These are phyloP conservation scores for Neomorphus geoffroyi DNA, from an alignment of 2,797 vertebrate species.

Conservation along the genomic window DNA sequence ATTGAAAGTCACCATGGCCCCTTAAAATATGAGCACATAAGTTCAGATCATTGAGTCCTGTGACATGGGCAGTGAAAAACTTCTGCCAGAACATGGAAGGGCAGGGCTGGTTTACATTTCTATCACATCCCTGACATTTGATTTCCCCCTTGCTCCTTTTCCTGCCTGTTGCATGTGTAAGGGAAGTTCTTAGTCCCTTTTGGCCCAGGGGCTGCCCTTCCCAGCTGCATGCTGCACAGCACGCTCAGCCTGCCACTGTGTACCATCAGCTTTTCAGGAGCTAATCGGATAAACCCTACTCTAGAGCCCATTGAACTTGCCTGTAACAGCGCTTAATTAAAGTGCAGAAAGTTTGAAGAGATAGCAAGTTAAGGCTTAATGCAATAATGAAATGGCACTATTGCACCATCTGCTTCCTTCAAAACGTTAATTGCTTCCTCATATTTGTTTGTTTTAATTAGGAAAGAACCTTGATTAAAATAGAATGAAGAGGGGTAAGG, in stretches of 20 bases:
- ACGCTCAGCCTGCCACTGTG: slow-evolving; percentile 35
- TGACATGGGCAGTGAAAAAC: neutral
- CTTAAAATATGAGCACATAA: neutral
- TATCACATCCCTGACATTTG: neutral
- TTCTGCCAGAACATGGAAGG: neutral
- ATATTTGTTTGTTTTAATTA: slow-evolving; percentile 84
- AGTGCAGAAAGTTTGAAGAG: slow-evolving; percentile 78
- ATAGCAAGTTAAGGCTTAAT: slow-evolving; percentile 77
- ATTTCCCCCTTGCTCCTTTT: neutral
- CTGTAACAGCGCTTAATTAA: slow-evolving; percentile 78
- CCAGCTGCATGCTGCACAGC: neutral
- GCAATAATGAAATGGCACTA: slow-evolving; percentile 72
- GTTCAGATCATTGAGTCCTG: neutral
- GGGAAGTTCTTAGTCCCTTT: neutral
- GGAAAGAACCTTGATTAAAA: slow-evolving; percentile 76
- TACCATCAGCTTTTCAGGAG: slow-evolving; percentile 53
- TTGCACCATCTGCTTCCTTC: slow-evolving; percentile 78
- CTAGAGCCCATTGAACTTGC: slow-evolving; percentile 73
- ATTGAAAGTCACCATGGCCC: neutral
- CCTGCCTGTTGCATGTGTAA: neutral
- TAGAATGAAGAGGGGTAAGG: slow-evolving; percentile 55
- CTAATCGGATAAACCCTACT: slow-evolving; percentile 73
- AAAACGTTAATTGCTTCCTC: slow-evolving; percentile 78
- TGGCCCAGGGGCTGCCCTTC: neutral
- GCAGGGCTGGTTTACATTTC: neutral